Conservation (phyloP, 2,888 invertebrate species). For the Metellina segmentata region DNA sequence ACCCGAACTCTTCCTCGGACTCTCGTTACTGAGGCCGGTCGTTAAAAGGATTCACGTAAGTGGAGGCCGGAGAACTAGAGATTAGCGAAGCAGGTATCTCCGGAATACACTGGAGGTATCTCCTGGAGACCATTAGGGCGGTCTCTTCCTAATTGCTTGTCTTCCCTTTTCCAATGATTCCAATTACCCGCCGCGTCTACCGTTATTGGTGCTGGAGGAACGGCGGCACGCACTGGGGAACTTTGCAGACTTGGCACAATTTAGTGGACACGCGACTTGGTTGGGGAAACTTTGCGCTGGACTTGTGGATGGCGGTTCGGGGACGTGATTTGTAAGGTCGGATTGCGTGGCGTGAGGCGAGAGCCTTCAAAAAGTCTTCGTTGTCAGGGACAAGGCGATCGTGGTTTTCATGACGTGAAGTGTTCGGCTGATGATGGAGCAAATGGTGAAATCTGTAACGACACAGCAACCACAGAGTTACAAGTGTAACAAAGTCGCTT, state of each 20-base stretch:
- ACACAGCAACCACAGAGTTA: too few relatives aligned
- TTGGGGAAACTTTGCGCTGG: background rate
- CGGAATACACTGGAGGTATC: constrained; percentile 28
- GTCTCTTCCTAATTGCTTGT: constrained; percentile 66
- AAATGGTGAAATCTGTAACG: too few relatives aligned
- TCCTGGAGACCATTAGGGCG: constrained; percentile 68
- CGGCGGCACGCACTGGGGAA: background rate
- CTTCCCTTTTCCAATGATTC: constrained; percentile 70
- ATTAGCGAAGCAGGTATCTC: constrained; percentile 64
- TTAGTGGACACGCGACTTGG: constrained; percentile 2
- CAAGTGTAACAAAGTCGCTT: too few relatives aligned
- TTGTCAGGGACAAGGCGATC: too few relatives aligned
- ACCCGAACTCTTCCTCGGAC: constrained; percentile 34
- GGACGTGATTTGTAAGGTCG: background rate
- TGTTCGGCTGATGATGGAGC: too few relatives aligned
- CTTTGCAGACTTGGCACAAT: constrained; percentile 9
- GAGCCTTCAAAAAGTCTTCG: too few relatives aligned
- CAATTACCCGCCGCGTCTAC: constrained; percentile 56
- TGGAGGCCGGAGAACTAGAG: constrained; percentile 66
- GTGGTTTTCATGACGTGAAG: too few relatives aligned
- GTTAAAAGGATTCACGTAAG: constrained; percentile 67
- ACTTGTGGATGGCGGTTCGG: background rate
- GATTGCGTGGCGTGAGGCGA: too few relatives aligned
- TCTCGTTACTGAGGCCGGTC: constrained; percentile 54
- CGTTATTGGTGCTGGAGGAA: constrained; percentile 21